Base-by-base conservation (phyloP, 1,140 invertebrate species). In the Agrilus planipennis region DNA sequence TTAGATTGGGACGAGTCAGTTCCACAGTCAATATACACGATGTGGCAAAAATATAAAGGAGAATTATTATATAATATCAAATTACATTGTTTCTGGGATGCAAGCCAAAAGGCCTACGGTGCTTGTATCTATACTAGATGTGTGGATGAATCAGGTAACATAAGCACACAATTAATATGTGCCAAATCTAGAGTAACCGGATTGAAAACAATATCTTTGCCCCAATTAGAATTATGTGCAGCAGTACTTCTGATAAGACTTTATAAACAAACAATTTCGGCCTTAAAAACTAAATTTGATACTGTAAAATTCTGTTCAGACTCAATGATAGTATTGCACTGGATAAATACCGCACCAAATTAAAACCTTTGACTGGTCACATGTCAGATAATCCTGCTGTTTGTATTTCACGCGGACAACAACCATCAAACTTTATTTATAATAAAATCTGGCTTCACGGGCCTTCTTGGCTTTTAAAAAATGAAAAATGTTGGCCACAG, bases 301-400 rank as follows among this genome's bases (percentile, higher is more conserved):
- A 10, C 20, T 14, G 5, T 6, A 6, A 4, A 10, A 14, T 9
- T 38, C 16, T 52, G 52, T 47, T 45, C 40, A 30, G 53, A 54
- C 27, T 51, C 49, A 2, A 52, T 41, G 15, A 41, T 49, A 14
- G 50, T 49, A 2, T 34, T 61, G 19, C 42, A 45, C 16, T 57
- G 57, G 55, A 31, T 60, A 6, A 34, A 31, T 2, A 51, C 40
- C 10, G 27, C 47, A 6, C 32, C 46, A 23, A 25, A 27, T 11
- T 19, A 34, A n/a, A n/a, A n/a, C n/a, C n/a, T n/a, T n/a, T n/a
- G n/a, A n/a, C n/a, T n/a, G n/a, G n/a, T n/a, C n/a, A n/a, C n/a
- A n/a, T n/a, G n/a, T n/a, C n/a, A n/a, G n/a, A n/a, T n/a, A n/a
- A n/a, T n/a, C n/a, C n/a, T n/a, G n/a, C n/a, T n/a, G n/a, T n/a